Conservation (phyloP, 2,888 invertebrate species). For the Ametastegia equiseti region DNA sequence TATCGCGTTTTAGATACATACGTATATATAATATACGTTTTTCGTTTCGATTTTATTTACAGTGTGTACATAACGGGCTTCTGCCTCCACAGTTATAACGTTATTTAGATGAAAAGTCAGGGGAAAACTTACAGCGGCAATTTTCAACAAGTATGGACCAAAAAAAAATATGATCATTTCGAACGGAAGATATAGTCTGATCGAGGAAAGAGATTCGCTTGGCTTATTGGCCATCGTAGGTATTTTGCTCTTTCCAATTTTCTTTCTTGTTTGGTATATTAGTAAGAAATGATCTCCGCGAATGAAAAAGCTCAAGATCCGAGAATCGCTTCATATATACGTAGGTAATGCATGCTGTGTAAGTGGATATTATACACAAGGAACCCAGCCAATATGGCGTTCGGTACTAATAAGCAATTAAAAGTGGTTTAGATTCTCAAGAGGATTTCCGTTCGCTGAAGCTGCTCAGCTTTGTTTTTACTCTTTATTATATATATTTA, state of each 20-base stretch:
- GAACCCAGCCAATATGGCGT: not conserved
- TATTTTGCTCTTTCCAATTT: no score
- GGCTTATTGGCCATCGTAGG: no score
- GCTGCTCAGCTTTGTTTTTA: not conserved
- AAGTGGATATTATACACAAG: not conserved
- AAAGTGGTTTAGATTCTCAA: constrained; percentile 37
- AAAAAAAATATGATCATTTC: not conserved
- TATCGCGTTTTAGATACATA: not conserved
- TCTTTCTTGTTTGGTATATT: not conserved
- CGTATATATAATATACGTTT: not conserved
- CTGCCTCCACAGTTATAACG: not conserved
- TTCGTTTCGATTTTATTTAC: not conserved
- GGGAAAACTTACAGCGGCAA: not conserved
- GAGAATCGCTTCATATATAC: no score
- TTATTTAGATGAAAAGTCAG: not conserved
- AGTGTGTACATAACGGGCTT: not conserved
- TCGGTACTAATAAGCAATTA: constrained; percentile 32
- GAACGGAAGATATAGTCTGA: not conserved
- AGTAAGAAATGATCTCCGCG: no score
- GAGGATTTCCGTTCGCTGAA: constrained; percentile 25
- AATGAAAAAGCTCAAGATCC: no score
- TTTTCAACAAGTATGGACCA: not conserved
- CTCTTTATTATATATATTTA: not conserved
- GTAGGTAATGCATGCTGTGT: not conserved
- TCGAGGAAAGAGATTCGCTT: no score